phyloP scores from a whole-genome alignment of 2,113 vertebrate genomes.

The Gila orcuttii region DNA sequence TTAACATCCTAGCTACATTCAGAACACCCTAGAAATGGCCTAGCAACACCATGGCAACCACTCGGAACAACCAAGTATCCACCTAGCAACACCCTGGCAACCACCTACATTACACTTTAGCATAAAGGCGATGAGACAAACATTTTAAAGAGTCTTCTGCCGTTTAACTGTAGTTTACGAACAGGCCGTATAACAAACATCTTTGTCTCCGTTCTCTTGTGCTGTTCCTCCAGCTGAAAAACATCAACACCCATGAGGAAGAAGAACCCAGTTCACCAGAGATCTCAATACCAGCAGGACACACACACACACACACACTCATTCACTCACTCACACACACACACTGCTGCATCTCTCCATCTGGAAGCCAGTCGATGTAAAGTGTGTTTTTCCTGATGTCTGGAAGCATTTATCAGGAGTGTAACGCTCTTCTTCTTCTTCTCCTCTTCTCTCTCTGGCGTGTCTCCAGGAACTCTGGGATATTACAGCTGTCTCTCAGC shows the following conservation, averaged over 20 bases:
- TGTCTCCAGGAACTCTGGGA: constrained; percentile 77
- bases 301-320: background rate
- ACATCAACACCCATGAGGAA: background rate
- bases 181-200: background rate
- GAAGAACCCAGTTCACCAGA: too few species aligned
- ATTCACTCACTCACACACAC: background rate
- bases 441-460: constrained; percentile 70
- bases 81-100: background rate
- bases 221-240: background rate
- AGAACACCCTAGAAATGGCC: background rate
- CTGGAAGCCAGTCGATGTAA: constrained; percentile 78
- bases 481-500: constrained; percentile 79
- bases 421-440: background rate
- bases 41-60: background rate
- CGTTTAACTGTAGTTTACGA: background rate
- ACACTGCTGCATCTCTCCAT: constrained; percentile 66
- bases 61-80: background rate
- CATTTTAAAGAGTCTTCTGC: too few species aligned
- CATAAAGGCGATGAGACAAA: background rate
- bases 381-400: constrained; percentile 78
- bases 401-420: constrained; percentile 78
- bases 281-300: background rate
- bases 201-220: background rate
- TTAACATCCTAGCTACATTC: background rate
- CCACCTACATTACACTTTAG: background rate